Base-by-base conservation (phyloP, 2,113 vertebrate genomes). In the Crypturellus undulatus region DNA sequence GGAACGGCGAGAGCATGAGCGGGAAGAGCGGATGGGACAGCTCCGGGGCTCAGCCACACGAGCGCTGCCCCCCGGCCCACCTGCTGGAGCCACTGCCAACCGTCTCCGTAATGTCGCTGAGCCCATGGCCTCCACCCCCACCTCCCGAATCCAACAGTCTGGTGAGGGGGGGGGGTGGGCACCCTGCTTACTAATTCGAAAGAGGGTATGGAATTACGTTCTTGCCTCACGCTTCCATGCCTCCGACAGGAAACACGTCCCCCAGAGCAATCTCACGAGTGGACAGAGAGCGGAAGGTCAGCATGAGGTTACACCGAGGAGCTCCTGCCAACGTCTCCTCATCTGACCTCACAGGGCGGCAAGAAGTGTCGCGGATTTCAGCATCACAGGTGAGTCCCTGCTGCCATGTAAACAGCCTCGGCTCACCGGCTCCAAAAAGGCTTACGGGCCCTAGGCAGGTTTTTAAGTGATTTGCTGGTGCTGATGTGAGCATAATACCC, bases 221-320 rank as follows among this genome's bases (percentile, higher is more conserved):
- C 10, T 77, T 71, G 60, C 47, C 36, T 75, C 0, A 1, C 1
- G 0, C 63, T 68, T 59, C 20, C 90, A 30, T 30, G 60, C 60
- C n/a, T 88, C 3, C 10, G 3, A 47, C 58, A 99, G 99, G 99
- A 90, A 99, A 99, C 97, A 99, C 99, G 2, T 99, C 99, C 76
- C 99, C 99, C 82, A 98, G 99, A 95, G 99, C 98, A n/a, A 99
- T 99, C 96, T 99, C 99, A 47, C 99, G 99, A 95, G 99, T 99
- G 63, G 99, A 99, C 98, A 98, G 99, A 91, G 99, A 99, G 97
- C 98, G 99, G 97, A 99, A 99, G 95, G 99, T 99, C 96, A 99
- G 99, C 98, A 99, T 99, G 99, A 98, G 99, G 90, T 98, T 99
- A 92, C 99, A 99, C 98, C 97, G 99, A 58, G 99, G 99, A 6